Conservation (phyloP, 2,113 vertebrate genomes). For the Recurvirostra avosetta region DNA sequence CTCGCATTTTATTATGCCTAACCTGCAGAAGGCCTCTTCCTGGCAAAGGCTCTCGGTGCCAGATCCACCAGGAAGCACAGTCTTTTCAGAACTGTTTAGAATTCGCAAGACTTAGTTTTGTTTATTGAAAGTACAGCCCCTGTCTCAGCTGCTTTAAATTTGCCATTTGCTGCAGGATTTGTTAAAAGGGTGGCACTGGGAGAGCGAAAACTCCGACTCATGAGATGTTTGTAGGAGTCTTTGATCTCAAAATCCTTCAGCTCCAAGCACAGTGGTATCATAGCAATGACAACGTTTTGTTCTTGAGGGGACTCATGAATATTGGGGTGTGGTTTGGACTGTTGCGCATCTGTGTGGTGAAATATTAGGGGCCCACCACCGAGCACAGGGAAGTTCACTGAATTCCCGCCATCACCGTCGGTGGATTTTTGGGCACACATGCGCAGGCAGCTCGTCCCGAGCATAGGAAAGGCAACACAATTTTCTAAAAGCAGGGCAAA, state of each 20-base stretch:
- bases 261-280: neutral
- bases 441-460: neutral
- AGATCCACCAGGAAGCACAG: slow-evolving; percentile 6
- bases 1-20: neutral
- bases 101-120: slow-evolving; percentile 20
- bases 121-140: slow-evolving; percentile 15
- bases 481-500: neutral
- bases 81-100: slow-evolving; percentile 39
- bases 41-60: neutral
- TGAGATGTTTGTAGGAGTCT: neutral
- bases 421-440: neutral
- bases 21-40: slow-evolving; percentile 43
- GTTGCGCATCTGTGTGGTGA: neutral
- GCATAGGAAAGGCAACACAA: neutral
- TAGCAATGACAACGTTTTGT: neutral
- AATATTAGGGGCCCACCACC: neutral
- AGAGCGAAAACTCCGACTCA: neutral
- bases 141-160: slow-evolving; percentile 33
- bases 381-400: neutral
- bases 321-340: neutral
- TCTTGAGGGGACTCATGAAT: neutral
- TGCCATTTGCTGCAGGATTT: slow-evolving; percentile 24
- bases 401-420: neutral
- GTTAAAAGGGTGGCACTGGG: neutral
- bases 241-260: neutral